Evolutionary conservation across 2,888 invertebrate genomes (phyloP).

Genomic region (Xiphydria camelus): DNA sequence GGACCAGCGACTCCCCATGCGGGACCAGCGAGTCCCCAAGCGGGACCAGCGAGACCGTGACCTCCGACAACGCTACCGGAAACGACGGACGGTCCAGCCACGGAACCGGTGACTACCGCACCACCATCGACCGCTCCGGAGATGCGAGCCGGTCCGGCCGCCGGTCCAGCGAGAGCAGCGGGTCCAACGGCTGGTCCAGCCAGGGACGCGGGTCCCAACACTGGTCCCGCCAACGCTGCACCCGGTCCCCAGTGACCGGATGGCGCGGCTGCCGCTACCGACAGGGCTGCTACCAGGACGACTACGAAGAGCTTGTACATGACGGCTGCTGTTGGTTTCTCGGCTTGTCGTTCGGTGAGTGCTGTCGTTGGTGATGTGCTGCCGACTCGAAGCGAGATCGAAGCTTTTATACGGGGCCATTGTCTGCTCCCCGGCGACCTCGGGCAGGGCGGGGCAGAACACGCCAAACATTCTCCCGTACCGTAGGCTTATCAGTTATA

Average conservation of each 20-base stretch:
- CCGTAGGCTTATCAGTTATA: constrained; percentile 29
- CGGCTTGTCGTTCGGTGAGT: constrained; percentile 8
- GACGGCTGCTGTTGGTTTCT: constrained; percentile 13
- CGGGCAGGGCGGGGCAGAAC: constrained; percentile 49
- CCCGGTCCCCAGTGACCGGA: constrained; percentile 39
- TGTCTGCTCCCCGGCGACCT: constrained; percentile 28
- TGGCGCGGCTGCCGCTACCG: constrained; percentile 45
- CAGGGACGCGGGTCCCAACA: constrained; percentile 43
- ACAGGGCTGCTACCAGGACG: constrained; percentile 38
- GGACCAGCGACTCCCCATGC: constrained; percentile 14
- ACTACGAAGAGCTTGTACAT: constrained; percentile 45
- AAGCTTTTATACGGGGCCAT: constrained; percentile 48
- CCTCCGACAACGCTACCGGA: constrained; percentile 48
- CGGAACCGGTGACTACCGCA: constrained; percentile 51
- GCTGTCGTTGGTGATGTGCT: constrained; percentile 38
- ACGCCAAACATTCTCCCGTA: constrained; percentile 47
- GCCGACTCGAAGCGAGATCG: constrained; percentile 25
- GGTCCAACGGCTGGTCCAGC: constrained; percentile 46
- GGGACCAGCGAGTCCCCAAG: constrained; percentile 16
- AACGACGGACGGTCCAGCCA: constrained; percentile 50
- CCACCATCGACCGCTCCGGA: constrained; percentile 54
- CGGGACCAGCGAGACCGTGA: constrained; percentile 38
- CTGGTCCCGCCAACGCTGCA: constrained; percentile 45
- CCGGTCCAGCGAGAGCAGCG: constrained; percentile 45
- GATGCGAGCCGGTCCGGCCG: constrained; percentile 45